Conservation (phyloP, 2,797 vertebrate genomes). For the Alca torda region DNA sequence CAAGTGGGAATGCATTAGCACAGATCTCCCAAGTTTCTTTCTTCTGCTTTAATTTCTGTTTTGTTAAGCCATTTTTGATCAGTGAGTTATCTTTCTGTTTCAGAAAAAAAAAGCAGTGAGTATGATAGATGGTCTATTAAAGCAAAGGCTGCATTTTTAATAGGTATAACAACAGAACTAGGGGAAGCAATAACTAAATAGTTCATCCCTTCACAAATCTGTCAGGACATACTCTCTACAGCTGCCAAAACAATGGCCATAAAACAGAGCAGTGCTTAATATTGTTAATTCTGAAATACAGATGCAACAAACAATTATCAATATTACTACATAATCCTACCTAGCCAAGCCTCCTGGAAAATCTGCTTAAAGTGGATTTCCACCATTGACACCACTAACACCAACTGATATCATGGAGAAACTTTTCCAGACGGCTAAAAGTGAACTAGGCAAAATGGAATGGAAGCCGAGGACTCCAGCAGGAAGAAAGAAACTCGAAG, state of each 20-base stretch:
- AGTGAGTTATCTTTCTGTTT: neutral
- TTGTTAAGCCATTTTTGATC: neutral
- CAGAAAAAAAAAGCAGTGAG: neutral
- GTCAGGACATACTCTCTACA: neutral
- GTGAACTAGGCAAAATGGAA: neutral
- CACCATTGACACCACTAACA: neutral
- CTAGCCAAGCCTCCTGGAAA: neutral
- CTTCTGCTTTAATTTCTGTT: conserved; percentile 11
- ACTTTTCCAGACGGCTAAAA: neutral
- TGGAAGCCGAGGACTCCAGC: neutral
- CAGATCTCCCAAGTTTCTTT: neutral
- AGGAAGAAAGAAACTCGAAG: neutral
- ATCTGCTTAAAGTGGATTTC: conserved; percentile 8
- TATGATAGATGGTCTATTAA: neutral
- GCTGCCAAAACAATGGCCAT: conserved; percentile 6
- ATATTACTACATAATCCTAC: neutral
- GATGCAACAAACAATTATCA: neutral
- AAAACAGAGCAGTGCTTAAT: neutral
- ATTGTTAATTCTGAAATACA: neutral
- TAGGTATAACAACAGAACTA: neutral
- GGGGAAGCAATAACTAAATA: neutral
- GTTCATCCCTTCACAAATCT: conserved; percentile 2
- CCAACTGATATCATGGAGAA: neutral
- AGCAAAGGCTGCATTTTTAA: neutral
- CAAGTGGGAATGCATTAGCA: neutral